Conservation (phyloP, 2,888 invertebrate species). For the Drosophila mayaguana region DNA sequence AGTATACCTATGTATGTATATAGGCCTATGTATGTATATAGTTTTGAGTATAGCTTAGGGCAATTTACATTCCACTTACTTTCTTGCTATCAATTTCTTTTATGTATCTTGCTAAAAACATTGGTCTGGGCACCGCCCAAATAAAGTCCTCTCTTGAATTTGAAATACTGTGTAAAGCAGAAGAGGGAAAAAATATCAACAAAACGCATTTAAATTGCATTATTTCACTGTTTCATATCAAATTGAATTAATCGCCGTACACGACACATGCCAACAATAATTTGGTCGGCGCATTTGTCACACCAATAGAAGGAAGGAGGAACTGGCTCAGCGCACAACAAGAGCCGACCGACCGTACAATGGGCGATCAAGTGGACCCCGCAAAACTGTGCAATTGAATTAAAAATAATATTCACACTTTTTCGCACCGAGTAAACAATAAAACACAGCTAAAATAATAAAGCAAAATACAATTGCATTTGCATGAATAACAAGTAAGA, state of each 20-base stretch:
- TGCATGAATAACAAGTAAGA: no score
- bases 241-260: constrained; percentile 17
- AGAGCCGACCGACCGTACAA: constrained; percentile 37
- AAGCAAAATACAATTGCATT: not conserved
- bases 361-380: constrained; percentile 33
- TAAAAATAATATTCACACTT: constrained; percentile 44
- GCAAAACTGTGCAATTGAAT: constrained; percentile 19
- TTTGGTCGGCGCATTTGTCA: constrained; percentile 23
- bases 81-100: not conserved
- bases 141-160: constrained; percentile 2
- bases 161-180: not conserved
- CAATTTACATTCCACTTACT: not conserved
- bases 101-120: constrained; percentile 2
- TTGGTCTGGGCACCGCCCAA: not conserved
- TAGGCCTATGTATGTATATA: not conserved
- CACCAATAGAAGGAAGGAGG: not conserved
- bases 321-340: constrained; percentile 1
- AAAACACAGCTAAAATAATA: constrained; percentile 4
- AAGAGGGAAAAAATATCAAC: not conserved
- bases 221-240: not conserved
- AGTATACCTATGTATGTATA: no score
- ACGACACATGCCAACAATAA: constrained; percentile 21
- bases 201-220: not conserved
- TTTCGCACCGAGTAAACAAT: constrained; percentile 8
- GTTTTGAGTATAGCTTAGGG: not conserved